Base-by-base conservation (phyloP, 2,888 invertebrate species). In the Perizoma affinitatum region DNA sequence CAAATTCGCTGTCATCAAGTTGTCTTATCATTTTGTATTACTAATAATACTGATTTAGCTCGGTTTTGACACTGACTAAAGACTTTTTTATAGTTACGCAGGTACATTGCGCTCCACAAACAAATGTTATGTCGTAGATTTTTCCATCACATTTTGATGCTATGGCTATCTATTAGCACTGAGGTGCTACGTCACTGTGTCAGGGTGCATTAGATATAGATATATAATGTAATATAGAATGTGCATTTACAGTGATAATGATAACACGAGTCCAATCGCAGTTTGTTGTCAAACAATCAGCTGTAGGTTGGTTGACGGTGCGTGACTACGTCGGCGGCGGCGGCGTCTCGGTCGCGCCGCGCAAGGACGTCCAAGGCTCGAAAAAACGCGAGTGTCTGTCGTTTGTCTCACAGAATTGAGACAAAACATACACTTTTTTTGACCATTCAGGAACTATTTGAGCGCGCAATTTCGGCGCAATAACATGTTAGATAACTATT, bases 221-320 rank as follows among this genome's bases (percentile, higher is more conserved):
- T n/a, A n/a, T n/a, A 22, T 3, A 22, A 22, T 1, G 61, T 56
- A 56, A 57, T 55, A 65, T 69, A 59, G 65, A 51, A 64, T 51
- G 62, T 54, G 58, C 61, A 64, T 51, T 58, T 54, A 59, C 61
- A 54, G 58, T 54, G 65, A 67, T 67, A 73, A 60, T 73, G 74
- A 74, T 74, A 75, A 75, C 72, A 72, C 70, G 70, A 71, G 67
- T 65, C 67, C 71, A 77, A 80, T 78, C 74, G 70, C 74, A 72
- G 80, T 83, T 87, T 87, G 86, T 87, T 87, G 83, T 86, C 79
- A 87, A 87, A 87, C 86, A 84, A 86, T 84, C 84, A 81, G 80
- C 82, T 84, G 61, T 54, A 45, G 45, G 83, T 76, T 60, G 72
- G 72, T 70, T 71, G 79, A 60, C 78, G 77, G 72, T 77, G 84